These are phyloP conservation scores for Acanthopagrus latus DNA, from an alignment of 2,797 vertebrate species.

Conservation along the genomic window DNA sequence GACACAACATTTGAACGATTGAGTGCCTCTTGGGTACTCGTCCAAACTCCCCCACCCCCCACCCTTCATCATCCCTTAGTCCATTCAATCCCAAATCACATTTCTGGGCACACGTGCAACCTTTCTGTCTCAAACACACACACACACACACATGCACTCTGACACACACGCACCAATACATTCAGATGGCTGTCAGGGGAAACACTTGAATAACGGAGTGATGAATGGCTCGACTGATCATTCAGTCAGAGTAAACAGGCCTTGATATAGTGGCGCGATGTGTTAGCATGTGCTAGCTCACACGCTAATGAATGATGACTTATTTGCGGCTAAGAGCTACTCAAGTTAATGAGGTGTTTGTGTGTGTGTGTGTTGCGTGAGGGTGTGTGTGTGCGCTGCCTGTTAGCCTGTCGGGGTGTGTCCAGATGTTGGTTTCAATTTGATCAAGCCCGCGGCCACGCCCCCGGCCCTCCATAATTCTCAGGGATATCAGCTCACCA, in stretches of 20 bases:
- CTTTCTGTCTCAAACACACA: not conserved
- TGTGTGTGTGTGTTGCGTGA: constrained; percentile 30
- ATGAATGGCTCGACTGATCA: constrained; percentile 36
- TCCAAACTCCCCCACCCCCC: constrained; percentile 48
- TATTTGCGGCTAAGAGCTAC: constrained; percentile 46
- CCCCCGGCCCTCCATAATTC: constrained; percentile 35
- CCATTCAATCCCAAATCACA: constrained; percentile 58
- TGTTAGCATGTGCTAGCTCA: constrained; percentile 52
- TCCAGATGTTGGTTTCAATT: constrained; percentile 68
- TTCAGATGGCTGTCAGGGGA: constrained; percentile 33
- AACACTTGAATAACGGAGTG: constrained; percentile 43
- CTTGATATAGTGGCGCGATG: constrained; percentile 49
- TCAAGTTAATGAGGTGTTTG: constrained; percentile 49
- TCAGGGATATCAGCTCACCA: constrained; percentile 21
- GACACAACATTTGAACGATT: constrained; percentile 61
- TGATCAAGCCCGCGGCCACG: constrained; percentile 44
- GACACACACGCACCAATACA: constrained; percentile 24
- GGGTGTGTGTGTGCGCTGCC: constrained; percentile 11
- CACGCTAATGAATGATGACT: constrained; percentile 49
- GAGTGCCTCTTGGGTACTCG: constrained; percentile 61
- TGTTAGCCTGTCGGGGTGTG: constrained; percentile 38
- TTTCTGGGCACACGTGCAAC: constrained; percentile 58
- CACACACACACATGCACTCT: not conserved
- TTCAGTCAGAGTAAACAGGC: constrained; percentile 31
- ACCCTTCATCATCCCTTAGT: constrained; percentile 38